phyloP scores from a whole-genome alignment of 2,888 invertebrate genomes.

The Callimorpha dominula region DNA sequence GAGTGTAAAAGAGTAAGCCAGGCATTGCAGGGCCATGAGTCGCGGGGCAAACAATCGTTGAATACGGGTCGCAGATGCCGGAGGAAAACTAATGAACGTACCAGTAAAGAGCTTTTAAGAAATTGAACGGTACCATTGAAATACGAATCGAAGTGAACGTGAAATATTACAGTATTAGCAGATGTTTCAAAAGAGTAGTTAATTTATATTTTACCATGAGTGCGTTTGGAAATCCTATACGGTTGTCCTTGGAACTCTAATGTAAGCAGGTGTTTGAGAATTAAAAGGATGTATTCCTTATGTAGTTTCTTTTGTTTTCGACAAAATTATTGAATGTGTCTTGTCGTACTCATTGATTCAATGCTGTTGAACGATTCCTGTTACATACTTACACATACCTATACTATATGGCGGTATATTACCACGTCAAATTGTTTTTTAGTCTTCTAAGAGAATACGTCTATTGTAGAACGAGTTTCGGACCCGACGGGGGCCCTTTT shows the following conservation, averaged over 20 bases:
- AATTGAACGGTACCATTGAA: conserved; percentile 71
- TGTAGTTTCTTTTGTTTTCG: too few relatives aligned
- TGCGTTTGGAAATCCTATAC: conserved; percentile 17
- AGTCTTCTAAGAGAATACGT: too few relatives aligned
- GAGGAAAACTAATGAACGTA: conserved; percentile 76
- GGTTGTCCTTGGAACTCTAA: background rate
- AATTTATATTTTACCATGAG: conserved; percentile 32
- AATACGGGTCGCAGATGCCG: conserved; percentile 74
- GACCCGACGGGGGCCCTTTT: too few relatives aligned
- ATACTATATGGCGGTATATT: too few relatives aligned
- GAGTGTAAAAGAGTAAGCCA: conserved; percentile 52
- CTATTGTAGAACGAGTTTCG: too few relatives aligned
- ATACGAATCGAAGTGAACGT: conserved; percentile 39
- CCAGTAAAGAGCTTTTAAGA: conserved; percentile 72
- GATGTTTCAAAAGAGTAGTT: conserved; percentile 25
- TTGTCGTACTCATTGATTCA: too few relatives aligned
- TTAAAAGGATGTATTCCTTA: too few relatives aligned
- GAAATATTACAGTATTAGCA: conserved; percentile 23
- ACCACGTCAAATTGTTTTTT: too few relatives aligned
- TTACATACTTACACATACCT: too few relatives aligned
- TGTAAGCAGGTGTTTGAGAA: background rate
- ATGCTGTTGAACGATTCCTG: too few relatives aligned
- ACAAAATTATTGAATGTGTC: too few relatives aligned
- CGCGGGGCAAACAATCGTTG: conserved; percentile 70
- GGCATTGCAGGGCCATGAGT: conserved; percentile 57